Base-by-base conservation (phyloP, 2,113 vertebrate genomes). In the Lonchura striata region DNA sequence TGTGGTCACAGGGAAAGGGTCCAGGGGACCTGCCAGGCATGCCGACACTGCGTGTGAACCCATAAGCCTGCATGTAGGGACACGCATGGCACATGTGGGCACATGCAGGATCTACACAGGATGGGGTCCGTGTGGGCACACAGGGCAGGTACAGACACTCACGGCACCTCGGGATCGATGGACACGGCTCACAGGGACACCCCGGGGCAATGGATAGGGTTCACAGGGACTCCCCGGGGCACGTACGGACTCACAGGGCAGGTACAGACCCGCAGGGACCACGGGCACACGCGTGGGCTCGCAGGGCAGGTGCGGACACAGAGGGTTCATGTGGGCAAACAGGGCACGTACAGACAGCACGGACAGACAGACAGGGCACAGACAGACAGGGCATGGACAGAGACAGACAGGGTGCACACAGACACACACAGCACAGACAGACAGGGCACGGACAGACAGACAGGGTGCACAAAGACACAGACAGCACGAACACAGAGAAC, bases 61-160 rank as follows among this genome's bases (percentile, higher is more conserved):
- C 60, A 1, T 2, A 0, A 3, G 24, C 6, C 11, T 11, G 25
- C 7, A 2, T 0, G 13, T 1, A 5, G 7, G 10, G 3, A 4
- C 31, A 13, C 10, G 4, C 2, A 1, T 1, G 39, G 50, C 56
- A 16, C 3, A 2, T 3, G 37, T 3, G 57, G 23, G 15, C 33
- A 3, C 35, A 25, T n/a, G n/a, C n/a, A n/a, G n/a, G n/a, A n/a
- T n/a, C n/a, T n/a, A n/a, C n/a, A n/a, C n/a, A n/a, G n/a, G n/a
- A n/a, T n/a, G n/a, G n/a, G n/a, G n/a, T n/a, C n/a, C n/a, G n/a
- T 3, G 37, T 3, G 57, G 23, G 15, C 33, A 3, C 35, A 25
- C 14, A 3, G 33, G 49, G 47, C 18, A 14, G 4, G 4, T 2
- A 10, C 35, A 37, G 63, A 11, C 42, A 4, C 2, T 4, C 7